A percentile compares a stretch with the other conserved stretches of the same genome.
phyloP scores from a whole-genome alignment of 2,113 vertebrate genomes.

The Sprattus sprattus region DNA sequence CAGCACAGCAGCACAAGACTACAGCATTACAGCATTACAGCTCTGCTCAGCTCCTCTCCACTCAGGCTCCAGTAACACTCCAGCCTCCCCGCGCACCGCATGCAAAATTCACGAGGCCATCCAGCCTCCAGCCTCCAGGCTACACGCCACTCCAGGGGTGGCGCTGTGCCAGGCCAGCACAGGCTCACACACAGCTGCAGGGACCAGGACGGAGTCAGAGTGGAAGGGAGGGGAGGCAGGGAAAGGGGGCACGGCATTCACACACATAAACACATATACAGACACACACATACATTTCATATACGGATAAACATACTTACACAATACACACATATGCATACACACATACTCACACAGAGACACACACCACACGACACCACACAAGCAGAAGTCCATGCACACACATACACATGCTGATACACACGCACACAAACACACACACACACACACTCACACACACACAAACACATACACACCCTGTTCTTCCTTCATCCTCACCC shows the following conservation, averaged over 20 bases:
- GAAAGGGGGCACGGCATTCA: neutral
- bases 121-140: slow-evolving; percentile 17
- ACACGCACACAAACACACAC: neutral
- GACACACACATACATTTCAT: neutral
- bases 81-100: slow-evolving; percentile 41
- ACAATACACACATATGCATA: neutral
- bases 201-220: neutral
- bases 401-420: neutral
- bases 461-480: neutral
- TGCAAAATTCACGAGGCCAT: slow-evolving; percentile 56
- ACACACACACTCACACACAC: neutral
- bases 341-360: neutral
- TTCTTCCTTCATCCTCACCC: neutral
- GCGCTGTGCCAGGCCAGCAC: slow-evolving; percentile 11
- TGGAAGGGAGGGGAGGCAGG: neutral
- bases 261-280: neutral
- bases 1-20: no score
- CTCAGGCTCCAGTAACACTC: neutral
- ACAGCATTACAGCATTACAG: no score
- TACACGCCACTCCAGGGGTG: neutral
- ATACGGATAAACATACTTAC: neutral
- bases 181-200: slow-evolving; percentile 35
- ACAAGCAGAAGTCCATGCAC: neutral
- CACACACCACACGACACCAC: neutral
- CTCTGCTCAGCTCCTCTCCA: neutral